Evolutionary conservation across 2,888 invertebrate species (phyloP).

Genomic region (Eugnorisma glareosa): DNA sequence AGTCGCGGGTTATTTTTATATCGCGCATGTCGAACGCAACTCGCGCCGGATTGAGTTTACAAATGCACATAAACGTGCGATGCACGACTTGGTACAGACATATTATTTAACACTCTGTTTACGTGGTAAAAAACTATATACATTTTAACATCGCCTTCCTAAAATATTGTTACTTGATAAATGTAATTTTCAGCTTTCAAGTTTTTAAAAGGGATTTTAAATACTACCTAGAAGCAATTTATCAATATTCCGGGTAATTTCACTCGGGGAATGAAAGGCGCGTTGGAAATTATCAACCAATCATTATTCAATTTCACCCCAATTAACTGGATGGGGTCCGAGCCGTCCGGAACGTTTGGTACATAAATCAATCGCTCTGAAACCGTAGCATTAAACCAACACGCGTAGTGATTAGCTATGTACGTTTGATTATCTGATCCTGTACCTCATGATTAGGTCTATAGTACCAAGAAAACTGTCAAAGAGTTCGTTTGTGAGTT

Average conservation of each 20-base stretch:
- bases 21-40: conserved; percentile 43
- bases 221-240: conserved; percentile 57
- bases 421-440: conserved; percentile 49
- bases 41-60: conserved; percentile 45
- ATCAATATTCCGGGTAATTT: conserved; percentile 70
- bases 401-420: conserved; percentile 61
- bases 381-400: conserved; percentile 66
- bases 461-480: background rate
- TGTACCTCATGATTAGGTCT: conserved; percentile 48
- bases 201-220: conserved; percentile 41
- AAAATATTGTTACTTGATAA: conserved; percentile 49
- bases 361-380: conserved; percentile 71
- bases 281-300: conserved; percentile 73
- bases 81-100: conserved; percentile 40
- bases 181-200: conserved; percentile 35
- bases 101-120: conserved; percentile 32
- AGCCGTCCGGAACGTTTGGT: conserved; percentile 60
- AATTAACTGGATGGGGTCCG: conserved; percentile 75
- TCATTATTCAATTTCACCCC: conserved; percentile 80
- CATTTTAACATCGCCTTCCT: conserved; percentile 25
- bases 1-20: conserved; percentile 60
- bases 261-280: conserved; percentile 63
- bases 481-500: conserved; percentile 25
- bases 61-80: conserved; percentile 48
- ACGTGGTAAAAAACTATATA: conserved; percentile 17